A percentile compares a stretch with the other conserved stretches of the same genome.
Conservation (phyloP, 1,140 invertebrate genomes). For the Dreissena polymorpha region DNA sequence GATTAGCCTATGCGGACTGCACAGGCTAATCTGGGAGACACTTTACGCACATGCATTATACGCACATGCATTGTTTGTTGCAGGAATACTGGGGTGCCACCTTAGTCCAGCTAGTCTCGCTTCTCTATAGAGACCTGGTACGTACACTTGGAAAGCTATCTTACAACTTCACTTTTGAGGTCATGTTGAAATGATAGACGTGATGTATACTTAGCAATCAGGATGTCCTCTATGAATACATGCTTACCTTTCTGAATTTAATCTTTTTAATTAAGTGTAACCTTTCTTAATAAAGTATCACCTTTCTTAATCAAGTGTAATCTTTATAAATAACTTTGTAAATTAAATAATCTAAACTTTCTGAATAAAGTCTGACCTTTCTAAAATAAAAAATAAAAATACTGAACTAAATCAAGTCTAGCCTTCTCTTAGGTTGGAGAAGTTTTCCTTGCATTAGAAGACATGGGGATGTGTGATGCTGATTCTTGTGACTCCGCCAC, state of each 20-base stretch:
- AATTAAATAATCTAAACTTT: too few species aligned
- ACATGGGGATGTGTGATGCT: slow-evolving; percentile 22
- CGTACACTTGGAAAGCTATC: slow-evolving; percentile 29
- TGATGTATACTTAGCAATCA: background rate
- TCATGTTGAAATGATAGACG: background rate
- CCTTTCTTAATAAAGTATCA: background rate
- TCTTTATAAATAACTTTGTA: too few species aligned
- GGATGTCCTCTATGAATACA: background rate
- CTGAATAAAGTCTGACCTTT: too few species aligned
- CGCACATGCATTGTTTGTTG: too few species aligned
- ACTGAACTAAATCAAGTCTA: background rate
- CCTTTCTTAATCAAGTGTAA: too few species aligned
- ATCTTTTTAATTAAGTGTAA: background rate
- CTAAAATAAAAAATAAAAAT: too few species aligned
- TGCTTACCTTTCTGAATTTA: slow-evolving; percentile 4
- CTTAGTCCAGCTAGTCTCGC: slow-evolving; percentile 63
- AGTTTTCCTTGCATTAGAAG: slow-evolving; percentile 36
- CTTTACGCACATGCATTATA: too few species aligned
- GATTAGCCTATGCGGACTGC: too few species aligned
- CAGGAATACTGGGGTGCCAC: slow-evolving; percentile 68
- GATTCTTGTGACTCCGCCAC: slow-evolving; percentile 48
- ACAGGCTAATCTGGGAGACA: too few species aligned
- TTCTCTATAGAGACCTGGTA: slow-evolving; percentile 69
- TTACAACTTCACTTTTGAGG: background rate
- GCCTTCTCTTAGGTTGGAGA: slow-evolving; percentile 36